A percentile compares a stretch with the other conserved stretches of the same genome.
These are phyloP conservation scores for Petrolisthes cinctipes DNA, from an alignment of 2,888 invertebrate genomes.

Conservation along the genomic window DNA sequence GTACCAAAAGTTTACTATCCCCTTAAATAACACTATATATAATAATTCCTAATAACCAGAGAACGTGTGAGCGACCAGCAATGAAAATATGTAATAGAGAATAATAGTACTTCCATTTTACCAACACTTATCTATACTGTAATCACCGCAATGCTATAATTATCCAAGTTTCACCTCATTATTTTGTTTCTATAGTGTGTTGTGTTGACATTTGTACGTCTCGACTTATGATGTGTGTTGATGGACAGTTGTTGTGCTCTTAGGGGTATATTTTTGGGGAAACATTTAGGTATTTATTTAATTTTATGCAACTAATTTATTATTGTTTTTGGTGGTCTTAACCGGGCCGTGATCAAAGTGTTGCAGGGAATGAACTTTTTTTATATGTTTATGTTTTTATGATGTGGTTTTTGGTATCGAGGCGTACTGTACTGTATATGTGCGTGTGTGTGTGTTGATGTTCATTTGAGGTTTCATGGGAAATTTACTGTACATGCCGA, in stretches of 20 bases:
- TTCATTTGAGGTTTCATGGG: background rate
- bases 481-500: too few species aligned
- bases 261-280: background rate
- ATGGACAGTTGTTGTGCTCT: constrained; percentile 33
- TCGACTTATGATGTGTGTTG: constrained; percentile 14
- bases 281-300: constrained; percentile 5
- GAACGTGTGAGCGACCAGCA: too few species aligned
- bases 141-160: too few species aligned
- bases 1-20: too few species aligned
- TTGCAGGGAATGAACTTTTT: constrained; percentile 34
- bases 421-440: background rate
- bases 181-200: background rate
- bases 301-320: constrained; percentile 29
- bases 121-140: too few species aligned
- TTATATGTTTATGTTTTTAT: background rate
- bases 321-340: constrained; percentile 29
- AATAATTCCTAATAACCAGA: too few species aligned
- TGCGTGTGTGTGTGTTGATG: background rate
- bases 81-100: too few species aligned
- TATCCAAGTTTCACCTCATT: background rate
- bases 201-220: background rate
- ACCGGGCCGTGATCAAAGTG: constrained; percentile 26
- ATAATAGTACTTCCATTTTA: too few species aligned
- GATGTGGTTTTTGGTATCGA: constrained; percentile 11
- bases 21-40: too few species aligned